These are phyloP conservation scores for Camelus bactrianus DNA, from an alignment of 2,113 vertebrate species.

Conservation along the genomic window DNA sequence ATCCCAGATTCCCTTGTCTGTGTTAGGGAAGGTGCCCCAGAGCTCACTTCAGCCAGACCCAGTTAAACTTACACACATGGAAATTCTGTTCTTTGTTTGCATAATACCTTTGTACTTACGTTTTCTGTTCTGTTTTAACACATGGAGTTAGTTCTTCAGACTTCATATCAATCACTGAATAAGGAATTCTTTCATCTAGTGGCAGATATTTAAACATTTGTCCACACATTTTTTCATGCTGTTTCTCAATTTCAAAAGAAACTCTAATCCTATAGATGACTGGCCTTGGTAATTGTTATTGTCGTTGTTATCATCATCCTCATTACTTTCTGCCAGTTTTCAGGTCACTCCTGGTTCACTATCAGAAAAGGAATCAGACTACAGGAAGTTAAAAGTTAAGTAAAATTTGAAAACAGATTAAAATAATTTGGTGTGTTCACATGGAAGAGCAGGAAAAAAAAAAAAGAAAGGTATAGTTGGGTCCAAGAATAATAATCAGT, in stretches of 20 bases:
- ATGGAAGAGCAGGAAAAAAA: neutral
- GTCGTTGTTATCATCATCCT: neutral
- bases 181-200: slow-evolving; percentile 77
- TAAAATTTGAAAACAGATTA: slow-evolving; percentile 70
- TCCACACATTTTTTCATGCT: slow-evolving; percentile 58
- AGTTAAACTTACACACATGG: slow-evolving; percentile 47
- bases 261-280: slow-evolving; percentile 44
- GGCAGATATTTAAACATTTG: slow-evolving; percentile 79
- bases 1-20: slow-evolving; percentile 27
- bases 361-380: slow-evolving; percentile 46
- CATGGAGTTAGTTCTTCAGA: slow-evolving; percentile 67
- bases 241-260: slow-evolving; percentile 70
- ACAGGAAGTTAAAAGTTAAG: slow-evolving; percentile 56
- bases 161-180: slow-evolving; percentile 71
- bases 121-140: slow-evolving; percentile 75
- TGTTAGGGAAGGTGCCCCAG: neutral
- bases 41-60: slow-evolving; percentile 18
- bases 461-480: neutral
- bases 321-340: slow-evolving; percentile 54
- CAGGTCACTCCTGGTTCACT: slow-evolving; percentile 66
- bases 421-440: slow-evolving; percentile 48
- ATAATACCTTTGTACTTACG: slow-evolving; percentile 70
- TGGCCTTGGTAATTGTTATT: slow-evolving; percentile 35
- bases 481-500: slow-evolving; percentile 52
- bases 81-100: neutral